Evolutionary conservation across 92 coral and sea anemone genomes (phyloP).

Genomic region (Epizoanthus stellaris): DNA sequence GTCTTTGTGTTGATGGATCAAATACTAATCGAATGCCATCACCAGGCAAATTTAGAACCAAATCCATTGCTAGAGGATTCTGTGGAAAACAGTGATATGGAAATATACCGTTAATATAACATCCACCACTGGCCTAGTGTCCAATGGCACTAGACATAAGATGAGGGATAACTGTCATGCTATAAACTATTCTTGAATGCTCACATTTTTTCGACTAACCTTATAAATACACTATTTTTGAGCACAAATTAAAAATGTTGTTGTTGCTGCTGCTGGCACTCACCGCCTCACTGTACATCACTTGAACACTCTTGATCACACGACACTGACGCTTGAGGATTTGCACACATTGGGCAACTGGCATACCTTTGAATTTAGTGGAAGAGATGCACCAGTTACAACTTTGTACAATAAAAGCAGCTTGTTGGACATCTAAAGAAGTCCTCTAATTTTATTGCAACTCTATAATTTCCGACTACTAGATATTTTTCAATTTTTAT

Average conservation of each 20-base stretch:
- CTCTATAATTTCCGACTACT: too few species aligned
- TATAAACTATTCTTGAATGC: too few species aligned
- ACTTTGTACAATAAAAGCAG: not conserved
- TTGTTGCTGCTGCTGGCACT: not conserved
- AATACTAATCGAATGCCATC: conserved; percentile 98
- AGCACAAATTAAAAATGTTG: not conserved
- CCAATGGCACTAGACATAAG: too few species aligned
- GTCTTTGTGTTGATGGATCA: conserved; percentile 97
- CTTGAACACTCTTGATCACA: conserved; percentile 93
- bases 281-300: conserved; percentile 99
- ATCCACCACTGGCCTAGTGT: too few species aligned
- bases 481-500: too few species aligned
- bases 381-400: not conserved
- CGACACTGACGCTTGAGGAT: conserved; percentile 94
- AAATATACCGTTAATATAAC: not conserved
- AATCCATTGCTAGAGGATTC: conserved; percentile 99
- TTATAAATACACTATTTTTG: too few species aligned
- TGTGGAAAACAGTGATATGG: conserved; percentile 11
- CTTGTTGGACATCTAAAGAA: not conserved
- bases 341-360: conserved; percentile 96
- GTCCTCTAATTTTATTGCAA: too few species aligned
- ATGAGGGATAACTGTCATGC: too few species aligned
- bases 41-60: conserved; percentile 92
- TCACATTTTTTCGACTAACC: too few species aligned
- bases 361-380: conserved; percentile 77